These are phyloP conservation scores for Spea multiplicata DNA, from an alignment of 2,113 vertebrate species.

Conservation along the genomic window DNA sequence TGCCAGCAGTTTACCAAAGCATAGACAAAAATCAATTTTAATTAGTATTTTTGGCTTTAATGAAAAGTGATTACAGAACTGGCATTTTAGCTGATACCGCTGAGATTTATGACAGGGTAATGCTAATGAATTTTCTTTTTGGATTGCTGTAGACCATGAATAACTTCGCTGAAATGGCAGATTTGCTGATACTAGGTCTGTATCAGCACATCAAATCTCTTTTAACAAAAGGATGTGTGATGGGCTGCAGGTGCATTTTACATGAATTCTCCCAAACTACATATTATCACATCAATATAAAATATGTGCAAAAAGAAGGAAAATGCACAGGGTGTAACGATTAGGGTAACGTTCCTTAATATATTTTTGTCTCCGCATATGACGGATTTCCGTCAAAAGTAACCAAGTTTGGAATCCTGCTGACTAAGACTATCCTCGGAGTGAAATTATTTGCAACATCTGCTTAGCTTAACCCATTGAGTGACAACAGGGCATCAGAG, in stretches of 20 bases:
- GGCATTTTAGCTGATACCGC: slow-evolving; percentile 76
- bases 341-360: slow-evolving; percentile 53
- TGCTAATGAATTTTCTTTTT: slow-evolving; percentile 77
- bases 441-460: not conserved
- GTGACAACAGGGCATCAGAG: not conserved
- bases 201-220: slow-evolving; percentile 62
- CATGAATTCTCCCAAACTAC: slow-evolving; percentile 56
- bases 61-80: slow-evolving; percentile 77
- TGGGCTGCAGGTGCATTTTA: slow-evolving; percentile 64
- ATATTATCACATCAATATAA: slow-evolving; percentile 60
- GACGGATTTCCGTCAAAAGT: slow-evolving; percentile 49
- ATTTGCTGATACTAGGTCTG: slow-evolving; percentile 65
- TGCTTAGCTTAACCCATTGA: not conserved
- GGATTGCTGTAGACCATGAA: slow-evolving; percentile 63
- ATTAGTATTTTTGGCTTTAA: slow-evolving; percentile 81
- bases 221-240: slow-evolving; percentile 65
- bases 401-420: slow-evolving; percentile 43
- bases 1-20: slow-evolving; percentile 70
- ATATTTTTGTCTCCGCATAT: slow-evolving; percentile 54
- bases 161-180: slow-evolving; percentile 65
- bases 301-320: slow-evolving; percentile 49
- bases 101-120: slow-evolving; percentile 71
- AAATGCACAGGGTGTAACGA: slow-evolving; percentile 57
- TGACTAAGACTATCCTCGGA: not conserved
- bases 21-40: slow-evolving; percentile 76